phyloP scores from a whole-genome alignment of 2,888 invertebrate genomes.

The Scaptomyza tumidula region DNA sequence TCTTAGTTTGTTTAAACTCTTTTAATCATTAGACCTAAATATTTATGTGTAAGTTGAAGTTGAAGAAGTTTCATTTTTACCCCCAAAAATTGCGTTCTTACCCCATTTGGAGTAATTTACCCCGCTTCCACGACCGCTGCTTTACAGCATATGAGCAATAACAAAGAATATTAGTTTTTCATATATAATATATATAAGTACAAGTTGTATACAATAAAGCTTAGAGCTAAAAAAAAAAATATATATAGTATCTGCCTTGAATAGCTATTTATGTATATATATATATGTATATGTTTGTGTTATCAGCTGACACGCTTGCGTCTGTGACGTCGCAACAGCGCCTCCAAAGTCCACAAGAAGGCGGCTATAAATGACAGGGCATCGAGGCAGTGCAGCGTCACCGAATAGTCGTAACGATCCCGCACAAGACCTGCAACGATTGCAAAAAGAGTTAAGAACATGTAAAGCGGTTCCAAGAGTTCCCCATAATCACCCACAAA shows the following conservation, averaged over 20 bases:
- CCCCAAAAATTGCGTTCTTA: no score
- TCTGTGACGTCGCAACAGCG: conserved; percentile 71
- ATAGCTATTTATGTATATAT: background rate
- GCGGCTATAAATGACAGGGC: conserved; percentile 88
- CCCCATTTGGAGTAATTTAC: no score
- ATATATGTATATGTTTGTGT: background rate
- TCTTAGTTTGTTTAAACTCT: no score
- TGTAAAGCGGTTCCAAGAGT: no score
- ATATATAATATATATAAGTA: conserved; percentile 1
- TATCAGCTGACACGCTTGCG: conserved; percentile 40
- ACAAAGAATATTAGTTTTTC: background rate
- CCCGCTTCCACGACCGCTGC: no score
- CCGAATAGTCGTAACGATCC: conserved; percentile 87
- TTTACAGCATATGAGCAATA: no score
- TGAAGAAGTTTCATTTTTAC: no score
- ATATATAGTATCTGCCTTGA: background rate
- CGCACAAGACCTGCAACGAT: conserved; percentile 87
- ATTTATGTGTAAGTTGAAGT: no score
- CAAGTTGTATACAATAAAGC: conserved; percentile 12
- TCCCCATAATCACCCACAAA: conserved; percentile 86
- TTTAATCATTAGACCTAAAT: no score
- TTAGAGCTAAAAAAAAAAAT: conserved; percentile 26
- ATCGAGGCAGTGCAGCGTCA: conserved; percentile 88
- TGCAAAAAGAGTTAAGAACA: no score
- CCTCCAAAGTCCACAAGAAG: conserved; percentile 87